phyloP scores from a whole-genome alignment of 1,140 invertebrate genomes.

The Drosophila pandora region DNA sequence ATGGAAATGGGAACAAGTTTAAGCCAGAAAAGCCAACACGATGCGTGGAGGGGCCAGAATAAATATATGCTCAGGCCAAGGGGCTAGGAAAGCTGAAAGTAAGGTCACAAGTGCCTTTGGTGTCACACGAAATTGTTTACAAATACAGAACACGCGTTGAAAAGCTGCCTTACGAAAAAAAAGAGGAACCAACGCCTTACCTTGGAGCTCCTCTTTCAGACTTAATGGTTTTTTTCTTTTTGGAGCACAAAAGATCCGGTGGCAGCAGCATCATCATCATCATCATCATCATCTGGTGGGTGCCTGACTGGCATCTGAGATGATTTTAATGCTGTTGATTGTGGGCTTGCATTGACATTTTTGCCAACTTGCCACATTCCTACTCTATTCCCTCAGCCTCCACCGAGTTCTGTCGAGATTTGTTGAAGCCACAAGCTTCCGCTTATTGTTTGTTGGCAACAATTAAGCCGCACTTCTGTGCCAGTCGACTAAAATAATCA shows the following conservation, averaged over 20 bases:
- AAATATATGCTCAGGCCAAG: conserved; percentile 32
- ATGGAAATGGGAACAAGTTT: conserved; percentile 50
- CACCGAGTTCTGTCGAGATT: conserved; percentile 34
- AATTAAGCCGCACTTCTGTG: conserved; percentile 68
- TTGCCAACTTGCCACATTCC: conserved; percentile 33
- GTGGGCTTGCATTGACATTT: conserved; percentile 53
- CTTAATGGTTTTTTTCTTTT: conserved; percentile 57
- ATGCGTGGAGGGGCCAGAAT: conserved; percentile 8
- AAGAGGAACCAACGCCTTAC: conserved; percentile 43
- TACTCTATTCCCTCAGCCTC: neutral
- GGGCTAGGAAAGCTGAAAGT: conserved; percentile 7
- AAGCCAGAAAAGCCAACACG: conserved; percentile 34
- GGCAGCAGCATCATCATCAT: conserved; percentile 28
- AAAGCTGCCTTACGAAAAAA: conserved; percentile 45
- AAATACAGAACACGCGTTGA: conserved; percentile 75
- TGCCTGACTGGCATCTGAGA: conserved; percentile 64
- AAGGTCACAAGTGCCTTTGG: conserved; percentile 52
- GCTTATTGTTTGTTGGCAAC: conserved; percentile 71
- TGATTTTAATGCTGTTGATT: conserved; percentile 42
- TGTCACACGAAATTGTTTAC: conserved; percentile 71
- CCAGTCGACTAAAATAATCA: conserved; percentile 66
- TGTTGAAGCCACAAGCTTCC: conserved; percentile 61
- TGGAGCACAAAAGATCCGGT: conserved; percentile 27
- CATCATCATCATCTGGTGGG: conserved; percentile 3
- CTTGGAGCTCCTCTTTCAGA: conserved; percentile 43